Evolutionary conservation across 2,888 invertebrate species (phyloP).

Genomic region (Callimorpha dominula): DNA sequence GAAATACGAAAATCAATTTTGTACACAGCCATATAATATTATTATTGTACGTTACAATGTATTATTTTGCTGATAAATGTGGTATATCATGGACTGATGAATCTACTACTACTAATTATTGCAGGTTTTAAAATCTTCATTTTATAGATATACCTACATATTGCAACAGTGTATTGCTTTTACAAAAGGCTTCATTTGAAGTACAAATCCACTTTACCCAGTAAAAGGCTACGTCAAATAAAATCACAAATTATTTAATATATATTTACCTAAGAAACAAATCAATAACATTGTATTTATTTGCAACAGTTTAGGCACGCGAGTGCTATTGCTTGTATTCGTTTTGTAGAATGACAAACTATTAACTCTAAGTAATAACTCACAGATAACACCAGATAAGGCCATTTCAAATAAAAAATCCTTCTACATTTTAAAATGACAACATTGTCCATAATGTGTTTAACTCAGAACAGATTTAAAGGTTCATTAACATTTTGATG

Average conservation of each 20-base stretch:
- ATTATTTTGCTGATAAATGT: not conserved
- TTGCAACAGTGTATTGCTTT: not conserved
- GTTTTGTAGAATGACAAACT: conserved; percentile 54
- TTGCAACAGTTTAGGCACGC: conserved; percentile 34
- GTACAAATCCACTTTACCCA: not conserved
- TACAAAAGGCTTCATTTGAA: not conserved
- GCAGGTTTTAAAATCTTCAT: not conserved
- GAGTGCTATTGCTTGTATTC: conserved; percentile 53
- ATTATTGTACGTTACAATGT: not conserved
- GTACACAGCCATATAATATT: not conserved
- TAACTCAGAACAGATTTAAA: conserved; percentile 51
- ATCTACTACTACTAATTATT: not conserved
- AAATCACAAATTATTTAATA: conserved; percentile 13
- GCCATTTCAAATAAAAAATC: conserved; percentile 45
- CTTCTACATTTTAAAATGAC: conserved; percentile 39
- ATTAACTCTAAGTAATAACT: conserved; percentile 45
- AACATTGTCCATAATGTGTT: conserved; percentile 44
- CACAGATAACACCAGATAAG: conserved; percentile 40
- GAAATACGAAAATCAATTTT: not conserved
- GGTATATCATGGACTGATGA: not conserved
- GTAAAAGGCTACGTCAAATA: conserved; percentile 26
- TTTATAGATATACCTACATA: not conserved
- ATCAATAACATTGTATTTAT: conserved; percentile 33
- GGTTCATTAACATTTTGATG: conserved; percentile 59
- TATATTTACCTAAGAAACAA: conserved; percentile 27